A percentile compares a stretch with the other conserved stretches of the same genome.
Conservation (phyloP, 2,113 vertebrate genomes). For the Meriones unguiculatus region DNA sequence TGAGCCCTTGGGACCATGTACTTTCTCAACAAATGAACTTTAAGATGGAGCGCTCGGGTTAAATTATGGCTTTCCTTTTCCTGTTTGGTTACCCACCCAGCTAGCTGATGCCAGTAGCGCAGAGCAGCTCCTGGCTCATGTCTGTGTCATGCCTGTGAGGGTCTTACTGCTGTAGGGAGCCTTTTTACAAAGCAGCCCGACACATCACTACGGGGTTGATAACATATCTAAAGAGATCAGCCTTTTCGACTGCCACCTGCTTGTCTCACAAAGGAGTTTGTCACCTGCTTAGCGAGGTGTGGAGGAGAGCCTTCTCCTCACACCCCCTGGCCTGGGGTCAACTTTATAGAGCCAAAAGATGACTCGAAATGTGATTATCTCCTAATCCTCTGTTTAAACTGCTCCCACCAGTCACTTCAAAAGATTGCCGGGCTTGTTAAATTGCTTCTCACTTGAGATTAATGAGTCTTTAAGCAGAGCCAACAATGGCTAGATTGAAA, state of each 20-base stretch:
- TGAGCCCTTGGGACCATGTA: neutral
- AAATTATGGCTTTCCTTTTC: neutral
- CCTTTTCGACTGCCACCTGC: slow-evolving; percentile 13
- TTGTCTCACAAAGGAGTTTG: neutral
- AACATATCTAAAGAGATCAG: neutral
- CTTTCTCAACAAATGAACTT: neutral
- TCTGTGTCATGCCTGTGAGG: neutral
- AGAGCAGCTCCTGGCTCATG: neutral
- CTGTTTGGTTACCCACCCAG: neutral
- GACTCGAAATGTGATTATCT: slow-evolving; percentile 75
- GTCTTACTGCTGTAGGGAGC: neutral
- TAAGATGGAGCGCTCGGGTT: neutral
- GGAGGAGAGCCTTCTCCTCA: neutral
- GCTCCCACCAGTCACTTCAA: slow-evolving; percentile 74
- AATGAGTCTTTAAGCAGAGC: slow-evolving; percentile 74
- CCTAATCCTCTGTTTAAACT: slow-evolving; percentile 78
- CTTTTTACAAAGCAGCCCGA: neutral
- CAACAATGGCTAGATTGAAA: slow-evolving; percentile 73
- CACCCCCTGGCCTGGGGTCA: slow-evolving; percentile 51
- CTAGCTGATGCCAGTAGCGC: too few species aligned
- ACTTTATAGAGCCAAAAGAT: slow-evolving; percentile 67
- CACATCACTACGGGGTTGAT: neutral
- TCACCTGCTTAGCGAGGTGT: neutral
- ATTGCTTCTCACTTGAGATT: slow-evolving; percentile 76
- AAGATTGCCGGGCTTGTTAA: slow-evolving; percentile 70